Percentiles rank a stretch among this genome's conserved stretches.
Conservation (phyloP, 1,140 invertebrate genomes). For the Nephotettix cincticeps region DNA sequence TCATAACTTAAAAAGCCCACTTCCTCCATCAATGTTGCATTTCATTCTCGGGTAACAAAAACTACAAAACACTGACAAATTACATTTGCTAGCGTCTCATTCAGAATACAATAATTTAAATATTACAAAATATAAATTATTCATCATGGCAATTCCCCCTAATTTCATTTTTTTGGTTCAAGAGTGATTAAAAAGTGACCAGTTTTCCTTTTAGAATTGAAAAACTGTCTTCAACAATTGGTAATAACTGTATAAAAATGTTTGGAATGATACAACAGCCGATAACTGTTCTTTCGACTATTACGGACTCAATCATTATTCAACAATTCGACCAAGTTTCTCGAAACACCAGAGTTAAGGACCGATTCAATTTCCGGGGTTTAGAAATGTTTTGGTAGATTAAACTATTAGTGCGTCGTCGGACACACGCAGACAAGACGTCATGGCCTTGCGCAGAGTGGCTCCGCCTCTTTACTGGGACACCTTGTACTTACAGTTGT, state of each 20-base stretch:
- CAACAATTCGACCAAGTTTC: too few relatives aligned
- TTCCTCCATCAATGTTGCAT: background rate
- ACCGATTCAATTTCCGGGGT: too few relatives aligned
- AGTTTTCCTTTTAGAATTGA: background rate
- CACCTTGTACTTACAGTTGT: slow-evolving; percentile 42
- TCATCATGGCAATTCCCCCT: background rate
- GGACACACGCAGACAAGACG: slow-evolving; percentile 22
- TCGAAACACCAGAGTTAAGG: too few relatives aligned
- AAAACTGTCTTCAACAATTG: too few relatives aligned
- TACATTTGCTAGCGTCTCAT: background rate
- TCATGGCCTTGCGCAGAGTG: slow-evolving; percentile 24
- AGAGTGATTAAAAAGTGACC: background rate
- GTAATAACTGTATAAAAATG: too few relatives aligned
- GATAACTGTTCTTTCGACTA: too few relatives aligned
- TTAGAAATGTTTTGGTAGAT: too few relatives aligned
- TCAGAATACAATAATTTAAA: background rate
- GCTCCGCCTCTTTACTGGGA: background rate
- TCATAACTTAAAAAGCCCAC: too few relatives aligned
- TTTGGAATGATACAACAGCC: too few relatives aligned
- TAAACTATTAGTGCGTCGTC: too few relatives aligned
- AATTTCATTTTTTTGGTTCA: background rate
- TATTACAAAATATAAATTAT: background rate
- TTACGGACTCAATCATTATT: too few relatives aligned
- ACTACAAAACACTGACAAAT: background rate
- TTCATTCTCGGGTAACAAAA: slow-evolving; percentile 5